These are phyloP conservation scores for Pseudochaenichthys georgianus DNA, from an alignment of 2,797 vertebrate genomes.

Conservation along the genomic window DNA sequence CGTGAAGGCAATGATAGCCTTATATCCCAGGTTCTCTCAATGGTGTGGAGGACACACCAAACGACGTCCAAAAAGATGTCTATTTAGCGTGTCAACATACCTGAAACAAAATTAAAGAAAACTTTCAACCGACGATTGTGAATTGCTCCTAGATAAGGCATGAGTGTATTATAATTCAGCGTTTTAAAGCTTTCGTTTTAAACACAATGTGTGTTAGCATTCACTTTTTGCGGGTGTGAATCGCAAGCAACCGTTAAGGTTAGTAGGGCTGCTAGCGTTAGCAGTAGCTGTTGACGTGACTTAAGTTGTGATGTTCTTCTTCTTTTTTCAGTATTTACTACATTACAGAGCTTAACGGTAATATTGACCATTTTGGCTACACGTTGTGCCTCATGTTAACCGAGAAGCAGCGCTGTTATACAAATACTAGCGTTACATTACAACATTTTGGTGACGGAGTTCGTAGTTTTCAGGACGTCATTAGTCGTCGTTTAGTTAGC, in stretches of 20 bases:
- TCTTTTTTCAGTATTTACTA: background rate
- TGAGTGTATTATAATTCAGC: fast-evolving
- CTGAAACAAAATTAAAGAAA: fast-evolving
- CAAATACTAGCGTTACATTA: background rate
- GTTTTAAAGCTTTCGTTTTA: background rate
- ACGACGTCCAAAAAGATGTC: background rate
- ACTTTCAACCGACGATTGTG: fast-evolving
- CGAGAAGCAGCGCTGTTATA: background rate
- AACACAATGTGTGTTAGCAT: background rate
- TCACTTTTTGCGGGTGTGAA: constrained; percentile 21
- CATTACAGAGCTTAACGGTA: background rate
- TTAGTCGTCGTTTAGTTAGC: background rate
- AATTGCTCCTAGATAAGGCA: background rate
- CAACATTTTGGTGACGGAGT: background rate
- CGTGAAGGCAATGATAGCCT: constrained; percentile 20
- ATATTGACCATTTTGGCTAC: background rate
- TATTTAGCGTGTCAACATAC: background rate
- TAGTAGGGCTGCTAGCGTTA: constrained; percentile 3
- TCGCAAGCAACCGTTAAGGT: background rate
- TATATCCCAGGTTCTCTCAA: background rate
- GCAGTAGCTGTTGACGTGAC: background rate
- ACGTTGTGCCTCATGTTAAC: background rate
- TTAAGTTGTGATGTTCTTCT: background rate
- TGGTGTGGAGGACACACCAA: background rate
- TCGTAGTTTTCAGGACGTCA: background rate